Conservation (phyloP, 1,140 invertebrate genomes). For the Drosophila paulistorum region DNA sequence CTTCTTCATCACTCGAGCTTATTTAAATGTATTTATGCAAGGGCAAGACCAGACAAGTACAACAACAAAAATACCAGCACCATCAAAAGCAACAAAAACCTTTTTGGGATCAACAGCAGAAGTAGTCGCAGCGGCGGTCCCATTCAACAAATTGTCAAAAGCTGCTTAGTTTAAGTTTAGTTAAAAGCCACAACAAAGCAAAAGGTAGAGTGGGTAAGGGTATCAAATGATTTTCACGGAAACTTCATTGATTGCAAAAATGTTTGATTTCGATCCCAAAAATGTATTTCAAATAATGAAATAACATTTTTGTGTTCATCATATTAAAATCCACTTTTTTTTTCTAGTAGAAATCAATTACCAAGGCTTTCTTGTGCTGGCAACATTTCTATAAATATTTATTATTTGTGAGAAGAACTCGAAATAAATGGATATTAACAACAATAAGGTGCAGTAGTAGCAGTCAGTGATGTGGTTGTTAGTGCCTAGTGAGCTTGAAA, state of each 20-base stretch:
- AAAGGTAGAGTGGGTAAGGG: neutral
- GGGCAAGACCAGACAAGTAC: constrained; percentile 33
- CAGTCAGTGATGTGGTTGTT: constrained; percentile 27
- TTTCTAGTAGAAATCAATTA: neutral
- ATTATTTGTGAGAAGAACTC: neutral
- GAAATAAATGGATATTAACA: constrained; percentile 1
- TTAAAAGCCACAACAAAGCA: neutral
- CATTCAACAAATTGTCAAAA: constrained; percentile 79
- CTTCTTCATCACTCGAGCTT: constrained; percentile 33
- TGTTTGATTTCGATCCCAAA: neutral
- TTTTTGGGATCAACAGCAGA: neutral
- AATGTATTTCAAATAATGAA: neutral
- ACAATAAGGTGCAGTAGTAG: neutral
- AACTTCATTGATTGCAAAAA: constrained; percentile 4
- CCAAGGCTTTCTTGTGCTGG: neutral
- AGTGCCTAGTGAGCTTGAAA: constrained; percentile 71
- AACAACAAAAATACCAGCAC: constrained; percentile 6
- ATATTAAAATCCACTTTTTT: neutral
- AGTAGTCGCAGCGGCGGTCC: constrained; percentile 20
- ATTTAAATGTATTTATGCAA: constrained; percentile 81
- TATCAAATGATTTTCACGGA: neutral
- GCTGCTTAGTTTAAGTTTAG: constrained; percentile 50
- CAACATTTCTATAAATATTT: constrained; percentile 7
- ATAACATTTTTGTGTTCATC: neutral
- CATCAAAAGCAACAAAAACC: constrained; percentile 15